Base-by-base conservation (phyloP, 1,140 invertebrate genomes). In the Bradysia coprophila region DNA sequence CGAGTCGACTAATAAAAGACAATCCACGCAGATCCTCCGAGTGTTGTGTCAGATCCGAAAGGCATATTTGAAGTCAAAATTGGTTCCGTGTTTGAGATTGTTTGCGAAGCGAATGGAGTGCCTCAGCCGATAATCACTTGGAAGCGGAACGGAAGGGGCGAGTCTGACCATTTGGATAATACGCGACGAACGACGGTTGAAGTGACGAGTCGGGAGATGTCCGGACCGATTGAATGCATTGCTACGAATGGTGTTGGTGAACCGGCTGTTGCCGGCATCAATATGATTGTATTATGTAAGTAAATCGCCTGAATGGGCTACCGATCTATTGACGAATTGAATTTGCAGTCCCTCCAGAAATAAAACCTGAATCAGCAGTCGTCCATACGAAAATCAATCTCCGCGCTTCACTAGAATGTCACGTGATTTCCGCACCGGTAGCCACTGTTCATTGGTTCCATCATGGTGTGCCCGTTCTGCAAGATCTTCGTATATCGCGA, bases 221-320 rank as follows among this genome's bases (percentile, higher is more conserved):
- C 76, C 1, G 82, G 81, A 0, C 60, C 67, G 2, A 84, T 85
- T 48, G 75, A 76, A 45, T 87, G 83, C 51, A 53, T 67, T 0
- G 81, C 76, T 0, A 66, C 56, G 38, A 87, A 87, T 55, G 78
- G 74, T 10, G 72, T 85, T 16, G 81, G 81, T 1, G 71, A 80
- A 41, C 68, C 77, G 0, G 76, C 76, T 0, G 65, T 54, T n/a
- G 75, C 73, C 2, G 58, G 57, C 38, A 69, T 79, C 41, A 57
- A 72, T 36, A 52, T 79, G 0, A 67, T 62, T 46, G 66, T 76
- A 21, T 60, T 67, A 43, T 74, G 74, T 76, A 55, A 67, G 67
- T 66, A n/a, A 5, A n/a, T 4, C 5, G 2, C 6, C 19, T 22
- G 3, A 22, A 11, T 39, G 3, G n/a, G 15, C 23, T 39, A 9